These are phyloP conservation scores for Scotopteryx bipunctaria DNA, from an alignment of 2,888 invertebrate species.

Conservation along the genomic window DNA sequence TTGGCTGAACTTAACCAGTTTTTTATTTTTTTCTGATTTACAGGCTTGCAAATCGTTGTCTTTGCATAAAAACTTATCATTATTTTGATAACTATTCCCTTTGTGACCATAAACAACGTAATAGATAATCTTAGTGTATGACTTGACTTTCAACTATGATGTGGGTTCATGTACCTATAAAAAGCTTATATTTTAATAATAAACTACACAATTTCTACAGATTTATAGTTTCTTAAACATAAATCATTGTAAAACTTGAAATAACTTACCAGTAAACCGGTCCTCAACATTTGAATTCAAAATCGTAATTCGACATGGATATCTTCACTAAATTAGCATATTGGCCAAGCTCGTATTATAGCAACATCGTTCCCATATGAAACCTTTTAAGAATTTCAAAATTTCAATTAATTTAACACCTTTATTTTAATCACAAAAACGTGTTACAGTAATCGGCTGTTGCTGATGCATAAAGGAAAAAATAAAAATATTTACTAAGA, in stretches of 20 bases:
- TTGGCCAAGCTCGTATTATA: conserved; percentile 32
- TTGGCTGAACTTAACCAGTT: too few relatives aligned
- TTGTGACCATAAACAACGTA: too few relatives aligned
- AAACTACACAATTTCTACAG: neutral
- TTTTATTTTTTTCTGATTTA: too few relatives aligned
- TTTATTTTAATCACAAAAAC: conserved; percentile 34
- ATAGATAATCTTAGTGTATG: too few relatives aligned
- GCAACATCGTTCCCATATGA: conserved; percentile 29
- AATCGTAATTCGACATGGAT: conserved; percentile 25
- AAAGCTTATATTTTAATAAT: neutral
- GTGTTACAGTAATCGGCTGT: conserved; percentile 19
- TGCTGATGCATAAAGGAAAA: neutral
- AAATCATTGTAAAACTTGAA: conserved; percentile 5
- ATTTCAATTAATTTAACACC: conserved; percentile 20
- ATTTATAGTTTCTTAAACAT: neutral
- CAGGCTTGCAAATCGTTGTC: too few relatives aligned
- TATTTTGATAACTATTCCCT: too few relatives aligned
- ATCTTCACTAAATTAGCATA: conserved; percentile 37
- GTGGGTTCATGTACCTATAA: neutral
- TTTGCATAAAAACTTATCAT: too few relatives aligned
- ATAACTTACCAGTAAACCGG: conserved; percentile 14
- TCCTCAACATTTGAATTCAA: conserved; percentile 16
- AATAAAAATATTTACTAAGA: too few relatives aligned
- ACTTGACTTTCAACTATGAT: too few relatives aligned
- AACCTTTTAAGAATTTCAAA: conserved; percentile 16